Evolutionary conservation across 37 sponge, comb jelly and placozoan species (phyloP).

Genomic region (Axinella damicornis): DNA sequence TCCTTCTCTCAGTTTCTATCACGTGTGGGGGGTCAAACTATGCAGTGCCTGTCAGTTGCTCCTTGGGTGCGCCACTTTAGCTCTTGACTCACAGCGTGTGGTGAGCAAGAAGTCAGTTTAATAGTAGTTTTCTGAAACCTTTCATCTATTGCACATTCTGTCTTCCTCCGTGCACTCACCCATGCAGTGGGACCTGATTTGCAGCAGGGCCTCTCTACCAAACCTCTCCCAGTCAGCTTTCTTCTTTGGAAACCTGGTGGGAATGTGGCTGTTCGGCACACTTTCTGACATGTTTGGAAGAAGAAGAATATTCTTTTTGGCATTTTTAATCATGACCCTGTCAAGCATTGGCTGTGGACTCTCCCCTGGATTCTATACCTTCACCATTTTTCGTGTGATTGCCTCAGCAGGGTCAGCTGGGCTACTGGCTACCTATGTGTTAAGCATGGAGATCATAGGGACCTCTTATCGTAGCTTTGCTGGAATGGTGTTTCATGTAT

Average conservation of each 20-base stretch:
- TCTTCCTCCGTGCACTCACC: too few species aligned
- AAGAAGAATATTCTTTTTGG: slow-evolving; percentile 1
- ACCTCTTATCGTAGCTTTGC: not conserved
- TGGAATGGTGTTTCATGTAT: not conserved
- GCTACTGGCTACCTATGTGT: not conserved
- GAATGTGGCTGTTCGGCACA: slow-evolving; percentile 19
- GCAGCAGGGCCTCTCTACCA: slow-evolving; percentile 6
- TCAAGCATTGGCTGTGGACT: not conserved
- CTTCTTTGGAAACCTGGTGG: slow-evolving; percentile 38
- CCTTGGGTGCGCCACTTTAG: too few species aligned
- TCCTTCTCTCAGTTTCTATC: too few species aligned
- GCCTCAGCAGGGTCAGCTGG: not conserved
- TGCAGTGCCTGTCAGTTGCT: too few species aligned
- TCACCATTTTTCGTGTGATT: not conserved
- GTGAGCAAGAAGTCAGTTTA: too few species aligned
- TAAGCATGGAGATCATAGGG: slow-evolving; percentile 32
- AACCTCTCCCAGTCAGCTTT: slow-evolving; percentile 35
- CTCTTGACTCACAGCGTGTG: too few species aligned
- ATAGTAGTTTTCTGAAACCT: too few species aligned
- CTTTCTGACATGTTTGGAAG: slow-evolving; percentile 32
- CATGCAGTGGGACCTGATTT: slow-evolving; percentile 53
- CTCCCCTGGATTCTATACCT: not conserved
- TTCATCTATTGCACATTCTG: too few species aligned
- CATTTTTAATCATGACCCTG: not conserved
- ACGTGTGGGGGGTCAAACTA: too few species aligned